Evolutionary conservation across 2,888 invertebrate genomes (phyloP), one percentile per base, ranked within the genome.

Genomic region (Drosophila picticornis): DNA sequence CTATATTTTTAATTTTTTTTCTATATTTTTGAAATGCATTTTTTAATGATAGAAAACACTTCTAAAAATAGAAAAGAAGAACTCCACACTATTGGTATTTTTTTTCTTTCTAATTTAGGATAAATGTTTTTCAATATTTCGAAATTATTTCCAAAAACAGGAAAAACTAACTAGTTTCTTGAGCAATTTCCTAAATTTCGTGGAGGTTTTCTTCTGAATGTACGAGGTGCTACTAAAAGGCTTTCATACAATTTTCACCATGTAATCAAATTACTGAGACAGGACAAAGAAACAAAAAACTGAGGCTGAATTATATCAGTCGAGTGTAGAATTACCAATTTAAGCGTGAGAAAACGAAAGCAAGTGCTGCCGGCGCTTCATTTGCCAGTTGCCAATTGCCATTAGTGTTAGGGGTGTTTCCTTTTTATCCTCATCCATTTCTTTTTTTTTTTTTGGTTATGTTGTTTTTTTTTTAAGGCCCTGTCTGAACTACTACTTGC

Each of bases 341-440:
- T 69, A 59, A 68, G 65, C 72, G 73, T 70, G 73, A 76, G 64
- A 60, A 65, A 61, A 52, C 67, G 60, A 58, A 65, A 57, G 50
- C 57, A 64, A 75, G 64, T 75, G 90, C 90, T 76, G 55, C n/a
- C 32, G 67, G 83, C 75, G 57, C 40, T 71, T 88, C 67, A 75
- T 76, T 86, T 76, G 71, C 31, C 1, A 32, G 36, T 86, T 76
- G 71, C 40, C 1, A 32, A 19, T 55, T 25, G 48, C 48, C 63
- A 68, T 79, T 65, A 59, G 43, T 38, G 32, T 53, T 22, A 36
- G 84, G 75, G 88, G 85, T 62, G 27, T 86, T 71, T 73, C 73
- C 25, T 16, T 57, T 36, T 36, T 22, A 27, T 22, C 36, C 34
- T 34, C 16, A 34, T 46, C 5, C n/a, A 36, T 6, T n/a, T 40